Base-by-base conservation (phyloP, 1,140 invertebrate species). In the Diabrotica undecimpunctata region DNA sequence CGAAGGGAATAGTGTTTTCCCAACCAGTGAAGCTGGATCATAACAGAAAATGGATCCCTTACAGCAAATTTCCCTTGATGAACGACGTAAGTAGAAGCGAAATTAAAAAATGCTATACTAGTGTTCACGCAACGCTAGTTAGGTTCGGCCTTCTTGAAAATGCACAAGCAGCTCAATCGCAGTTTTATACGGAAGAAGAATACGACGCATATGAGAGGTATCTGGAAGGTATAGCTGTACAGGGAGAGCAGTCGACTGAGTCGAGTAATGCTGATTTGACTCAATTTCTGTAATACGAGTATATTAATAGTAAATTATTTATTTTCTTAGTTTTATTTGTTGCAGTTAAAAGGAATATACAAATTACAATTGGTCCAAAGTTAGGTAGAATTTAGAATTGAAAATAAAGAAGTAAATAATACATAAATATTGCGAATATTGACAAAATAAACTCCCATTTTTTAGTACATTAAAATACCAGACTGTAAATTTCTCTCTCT, bases 1-100 rank as follows among this genome's bases (percentile, higher is more conserved):
- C 73, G 11, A 77, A 79, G 62, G 68, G 78, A 53, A 77, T 81
- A 37, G 68, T 76, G 54, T 81, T 83, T 77, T 83, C 82, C n/a
- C 81, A 83, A 72, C 81, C 82, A 10, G 77, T 76, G 35, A 72
- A 73, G 35, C 75, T 79, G 11, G 66, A 73, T 50, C 38, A 75
- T n/a, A 74, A 78, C 58, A 74, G 72, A 7, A 69, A 69, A 64
- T 83, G 82, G 82, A 64, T 55, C 63, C 79, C 81, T 12, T 78
- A 77, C 12, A 62, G 62, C 57, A 72, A 78, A 64, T 82, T 73
- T 74, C 69, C 79, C 46, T 12, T 69, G 1, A 54, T 77, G 52
- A 61, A 64, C 41, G 61, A 67, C n/a, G 36, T 54, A 12, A 66
- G 68, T 0, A 66, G 50, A 53, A 37, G 5, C 5, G 57, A 67